These are phyloP conservation scores for Druon quercuslanigerum DNA, from an alignment of 1,140 invertebrate species.

Conservation along the genomic window DNA sequence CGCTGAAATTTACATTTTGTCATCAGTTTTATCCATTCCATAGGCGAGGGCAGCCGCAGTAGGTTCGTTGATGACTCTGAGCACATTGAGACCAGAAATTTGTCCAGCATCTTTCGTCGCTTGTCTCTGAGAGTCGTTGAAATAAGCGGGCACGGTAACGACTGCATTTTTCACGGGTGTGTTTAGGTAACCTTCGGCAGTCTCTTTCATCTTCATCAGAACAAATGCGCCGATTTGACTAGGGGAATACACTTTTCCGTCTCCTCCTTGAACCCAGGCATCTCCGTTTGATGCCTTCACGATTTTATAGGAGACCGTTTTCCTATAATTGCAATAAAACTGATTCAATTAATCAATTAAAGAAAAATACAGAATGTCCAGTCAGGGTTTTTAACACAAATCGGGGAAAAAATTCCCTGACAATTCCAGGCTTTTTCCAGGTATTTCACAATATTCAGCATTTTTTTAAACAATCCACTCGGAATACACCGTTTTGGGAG, in stretches of 20 bases:
- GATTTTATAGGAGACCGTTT: conserved; percentile 42
- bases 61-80: conserved; percentile 97
- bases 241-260: conserved; percentile 38
- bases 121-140: conserved; percentile 96
- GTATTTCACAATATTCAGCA: too few species aligned
- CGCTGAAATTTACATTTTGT: conserved; percentile 88
- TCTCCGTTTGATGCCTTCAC: conserved; percentile 70
- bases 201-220: conserved; percentile 29
- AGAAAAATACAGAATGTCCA: too few species aligned
- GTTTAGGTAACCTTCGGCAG: conserved; percentile 81
- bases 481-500: too few species aligned
- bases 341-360: too few species aligned
- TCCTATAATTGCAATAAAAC: background rate
- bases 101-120: conserved; percentile 97
- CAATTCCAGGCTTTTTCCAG: too few species aligned
- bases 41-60: conserved; percentile 97
- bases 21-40: conserved; percentile 98
- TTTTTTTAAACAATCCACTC: too few species aligned
- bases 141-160: conserved; percentile 95
- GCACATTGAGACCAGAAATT: conserved; percentile 94
- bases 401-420: too few species aligned
- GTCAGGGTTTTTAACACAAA: too few species aligned
- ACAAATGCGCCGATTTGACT: conserved; percentile 40
- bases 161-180: conserved; percentile 91
- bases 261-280: conserved; percentile 63